Conservation (phyloP, 2,888 invertebrate species). For the Elegia similella region DNA sequence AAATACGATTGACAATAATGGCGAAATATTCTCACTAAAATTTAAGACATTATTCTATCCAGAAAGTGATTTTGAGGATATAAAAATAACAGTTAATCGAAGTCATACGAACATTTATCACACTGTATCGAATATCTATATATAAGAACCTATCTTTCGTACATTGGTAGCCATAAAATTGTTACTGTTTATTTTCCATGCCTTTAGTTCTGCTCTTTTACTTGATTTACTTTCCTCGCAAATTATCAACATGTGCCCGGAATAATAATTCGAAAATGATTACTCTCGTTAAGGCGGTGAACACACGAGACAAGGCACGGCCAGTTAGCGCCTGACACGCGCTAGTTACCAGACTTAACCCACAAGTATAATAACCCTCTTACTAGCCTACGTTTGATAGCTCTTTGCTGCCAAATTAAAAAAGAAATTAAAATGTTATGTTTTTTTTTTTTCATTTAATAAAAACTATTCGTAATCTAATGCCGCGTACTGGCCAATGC, state of each 20-base stretch:
- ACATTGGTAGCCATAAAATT: too few species aligned
- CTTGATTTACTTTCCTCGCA: constrained; percentile 6
- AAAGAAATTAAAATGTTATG: neutral
- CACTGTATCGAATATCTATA: too few species aligned
- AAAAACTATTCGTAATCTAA: neutral
- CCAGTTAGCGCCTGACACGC: constrained; percentile 58
- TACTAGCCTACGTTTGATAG: neutral
- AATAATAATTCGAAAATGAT: constrained; percentile 7
- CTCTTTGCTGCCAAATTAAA: neutral
- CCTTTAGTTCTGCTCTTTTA: neutral
- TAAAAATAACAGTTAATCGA: too few species aligned
- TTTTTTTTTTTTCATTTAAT: neutral
- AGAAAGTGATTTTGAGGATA: too few species aligned
- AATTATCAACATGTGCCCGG: neutral
- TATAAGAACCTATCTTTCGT: too few species aligned
- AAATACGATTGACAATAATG: too few species aligned
- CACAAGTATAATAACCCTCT: constrained; percentile 26
- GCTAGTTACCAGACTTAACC: constrained; percentile 62
- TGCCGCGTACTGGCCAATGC: too few species aligned
- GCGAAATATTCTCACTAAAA: too few species aligned
- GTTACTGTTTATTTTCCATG: neutral
- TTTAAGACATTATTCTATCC: too few species aligned
- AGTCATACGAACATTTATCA: too few species aligned
- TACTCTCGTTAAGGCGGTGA: constrained; percentile 18
- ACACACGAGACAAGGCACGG: constrained; percentile 36